phyloP scores from a whole-genome alignment of 1,140 invertebrate genomes.

The Phortica variegata region DNA sequence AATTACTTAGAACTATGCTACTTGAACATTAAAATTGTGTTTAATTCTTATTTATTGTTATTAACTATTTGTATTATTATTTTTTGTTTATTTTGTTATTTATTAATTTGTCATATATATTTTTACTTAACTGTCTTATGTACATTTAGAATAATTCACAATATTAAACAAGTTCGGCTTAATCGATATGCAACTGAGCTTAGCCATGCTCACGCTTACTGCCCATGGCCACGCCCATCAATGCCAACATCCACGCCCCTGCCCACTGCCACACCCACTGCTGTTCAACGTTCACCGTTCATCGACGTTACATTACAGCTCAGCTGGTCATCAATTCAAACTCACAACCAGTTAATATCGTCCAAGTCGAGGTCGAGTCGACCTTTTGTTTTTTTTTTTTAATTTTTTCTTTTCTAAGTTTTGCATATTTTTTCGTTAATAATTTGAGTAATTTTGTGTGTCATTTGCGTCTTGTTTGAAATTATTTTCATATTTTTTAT shows the following conservation, averaged over 20 bases:
- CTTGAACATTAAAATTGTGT: constrained; percentile 46
- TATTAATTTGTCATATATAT: constrained; percentile 19
- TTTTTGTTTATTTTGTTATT: constrained; percentile 12
- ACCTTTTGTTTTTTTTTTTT: constrained; percentile 13
- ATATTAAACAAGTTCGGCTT: constrained; percentile 32
- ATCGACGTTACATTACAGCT: constrained; percentile 5
- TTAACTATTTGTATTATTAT: constrained; percentile 14
- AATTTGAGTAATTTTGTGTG: constrained; percentile 6
- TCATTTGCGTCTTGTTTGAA: neutral
- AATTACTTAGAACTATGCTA: constrained; percentile 18
- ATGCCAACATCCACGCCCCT: too few relatives aligned
- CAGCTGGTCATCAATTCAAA: constrained; percentile 25
- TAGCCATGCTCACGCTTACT: constrained; percentile 9
- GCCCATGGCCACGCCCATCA: neutral
- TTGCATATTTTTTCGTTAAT: too few relatives aligned
- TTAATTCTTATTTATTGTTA: too few relatives aligned
- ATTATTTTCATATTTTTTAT: constrained; percentile 17
- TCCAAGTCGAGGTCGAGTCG: constrained; percentile 13
- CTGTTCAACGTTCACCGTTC: too few relatives aligned
- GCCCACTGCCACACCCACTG: too few relatives aligned
- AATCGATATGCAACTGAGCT: constrained; percentile 23
- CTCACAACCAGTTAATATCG: constrained; percentile 38
- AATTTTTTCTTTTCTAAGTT: too few relatives aligned
- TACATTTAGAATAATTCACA: constrained; percentile 53
- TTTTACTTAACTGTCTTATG: constrained; percentile 35